phyloP scores from a whole-genome alignment of 2,797 vertebrate genomes.

The Epinephelus awoara region DNA sequence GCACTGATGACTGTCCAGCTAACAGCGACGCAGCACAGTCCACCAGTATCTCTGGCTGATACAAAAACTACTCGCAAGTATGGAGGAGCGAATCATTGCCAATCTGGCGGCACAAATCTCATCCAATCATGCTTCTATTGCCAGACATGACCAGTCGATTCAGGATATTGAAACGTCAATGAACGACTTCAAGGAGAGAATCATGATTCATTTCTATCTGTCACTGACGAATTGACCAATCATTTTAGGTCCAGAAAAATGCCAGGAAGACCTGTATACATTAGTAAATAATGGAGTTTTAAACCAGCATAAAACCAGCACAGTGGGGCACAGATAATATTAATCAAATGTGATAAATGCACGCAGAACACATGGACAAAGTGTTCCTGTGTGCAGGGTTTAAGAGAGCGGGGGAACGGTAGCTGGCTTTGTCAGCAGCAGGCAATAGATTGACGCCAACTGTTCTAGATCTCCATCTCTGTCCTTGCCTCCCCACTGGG shows the following conservation, averaged over 20 bases:
- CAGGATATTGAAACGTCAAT: too few relatives aligned
- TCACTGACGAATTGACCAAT: too few relatives aligned
- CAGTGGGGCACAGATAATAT: conserved; percentile 15
- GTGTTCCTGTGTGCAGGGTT: conserved; percentile 19
- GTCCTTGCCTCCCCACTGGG: conserved; percentile 75
- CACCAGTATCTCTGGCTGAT: too few relatives aligned
- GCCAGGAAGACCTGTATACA: not conserved
- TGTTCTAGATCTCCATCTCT: conserved; percentile 75
- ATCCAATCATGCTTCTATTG: too few relatives aligned
- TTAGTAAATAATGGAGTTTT: not conserved
- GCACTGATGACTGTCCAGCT: too few relatives aligned
- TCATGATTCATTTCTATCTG: too few relatives aligned
- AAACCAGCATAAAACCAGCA: conserved; percentile 1
- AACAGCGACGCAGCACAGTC: too few relatives aligned
- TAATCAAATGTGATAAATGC: conserved; percentile 28
- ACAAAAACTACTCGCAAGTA: too few relatives aligned
- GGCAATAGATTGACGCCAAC: conserved; percentile 67
- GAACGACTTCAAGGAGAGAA: too few relatives aligned
- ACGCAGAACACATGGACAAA: conserved; percentile 16
- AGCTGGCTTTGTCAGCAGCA: conserved; percentile 53
- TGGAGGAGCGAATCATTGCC: too few relatives aligned
- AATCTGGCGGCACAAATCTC: too few relatives aligned
- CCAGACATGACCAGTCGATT: too few relatives aligned
- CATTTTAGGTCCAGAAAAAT: not conserved
- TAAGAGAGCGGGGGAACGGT: conserved; percentile 43